Conservation (phyloP, 1,140 invertebrate genomes). For the Metaphire vulgaris region DNA sequence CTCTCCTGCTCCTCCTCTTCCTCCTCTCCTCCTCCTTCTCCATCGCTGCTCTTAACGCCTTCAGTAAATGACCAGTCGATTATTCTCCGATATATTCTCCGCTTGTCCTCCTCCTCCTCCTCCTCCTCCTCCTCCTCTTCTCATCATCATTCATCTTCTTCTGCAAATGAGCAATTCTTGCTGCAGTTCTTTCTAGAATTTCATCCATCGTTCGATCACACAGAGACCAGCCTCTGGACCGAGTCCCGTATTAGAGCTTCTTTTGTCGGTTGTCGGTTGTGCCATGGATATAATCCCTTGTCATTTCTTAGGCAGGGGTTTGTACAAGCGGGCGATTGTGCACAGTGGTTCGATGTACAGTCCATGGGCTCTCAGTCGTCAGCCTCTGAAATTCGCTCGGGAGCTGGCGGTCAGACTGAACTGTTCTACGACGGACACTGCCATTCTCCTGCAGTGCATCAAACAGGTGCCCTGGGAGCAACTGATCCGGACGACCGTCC, state of each 20-base stretch:
- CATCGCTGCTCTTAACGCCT: not conserved
- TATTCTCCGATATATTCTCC: not conserved
- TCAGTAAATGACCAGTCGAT: not conserved
- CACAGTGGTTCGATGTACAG: slow-evolving; percentile 91
- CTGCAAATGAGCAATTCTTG: not conserved
- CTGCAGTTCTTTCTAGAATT: not conserved
- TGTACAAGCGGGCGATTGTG: slow-evolving; percentile 86
- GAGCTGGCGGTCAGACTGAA: slow-evolving; percentile 64
- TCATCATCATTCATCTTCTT: not conserved
- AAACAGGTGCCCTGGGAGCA: slow-evolving; percentile 69
- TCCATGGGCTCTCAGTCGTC: slow-evolving; percentile 81
- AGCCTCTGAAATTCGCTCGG: slow-evolving; percentile 75
- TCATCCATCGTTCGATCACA: no score
- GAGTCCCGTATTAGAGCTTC: no score
- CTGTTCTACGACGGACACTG: slow-evolving; percentile 1
- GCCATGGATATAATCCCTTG: no score
- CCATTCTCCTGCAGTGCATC: slow-evolving; percentile 64
- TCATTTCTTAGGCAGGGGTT: slow-evolving; percentile 63
- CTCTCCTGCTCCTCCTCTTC: not conserved
- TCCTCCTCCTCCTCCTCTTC: not conserved
- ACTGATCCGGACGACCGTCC: slow-evolving; percentile 61
- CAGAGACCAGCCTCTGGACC: no score
- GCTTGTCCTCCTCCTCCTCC: not conserved
- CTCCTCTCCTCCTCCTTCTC: not conserved
- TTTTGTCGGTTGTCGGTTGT: no score